These are phyloP conservation scores for Zapus hudsonius DNA, from an alignment of 2,113 vertebrate species.

Conservation along the genomic window DNA sequence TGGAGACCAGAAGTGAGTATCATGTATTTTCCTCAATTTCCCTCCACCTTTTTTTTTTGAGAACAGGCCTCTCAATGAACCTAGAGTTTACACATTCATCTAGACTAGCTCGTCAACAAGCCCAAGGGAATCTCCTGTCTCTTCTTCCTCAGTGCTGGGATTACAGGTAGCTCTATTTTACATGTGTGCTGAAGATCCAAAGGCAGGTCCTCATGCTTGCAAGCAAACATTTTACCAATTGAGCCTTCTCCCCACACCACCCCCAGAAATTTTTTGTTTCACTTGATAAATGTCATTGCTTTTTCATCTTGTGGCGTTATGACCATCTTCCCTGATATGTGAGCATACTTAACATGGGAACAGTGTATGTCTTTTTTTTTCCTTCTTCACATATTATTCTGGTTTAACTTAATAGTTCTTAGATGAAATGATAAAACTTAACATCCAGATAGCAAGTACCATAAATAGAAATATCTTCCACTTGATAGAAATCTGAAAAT, in stretches of 20 bases:
- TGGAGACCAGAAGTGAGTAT: neutral
- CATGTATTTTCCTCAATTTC: too few species aligned
- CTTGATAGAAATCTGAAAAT: slow-evolving; percentile 19
- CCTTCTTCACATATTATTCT: neutral
- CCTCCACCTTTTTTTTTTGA: too few species aligned
- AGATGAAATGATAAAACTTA: slow-evolving; percentile 39
- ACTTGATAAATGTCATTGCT: neutral
- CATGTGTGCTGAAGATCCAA: neutral
- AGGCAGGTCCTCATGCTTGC: neutral
- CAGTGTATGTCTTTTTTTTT: neutral
- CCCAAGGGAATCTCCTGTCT: too few species aligned
- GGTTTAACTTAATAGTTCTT: slow-evolving; percentile 14
- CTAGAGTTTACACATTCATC: too few species aligned
- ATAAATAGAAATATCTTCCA: neutral
- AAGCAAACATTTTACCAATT: neutral
- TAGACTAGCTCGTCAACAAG: too few species aligned
- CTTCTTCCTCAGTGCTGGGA: too few species aligned
- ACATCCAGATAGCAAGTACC: neutral
- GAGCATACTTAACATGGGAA: neutral
- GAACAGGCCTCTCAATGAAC: too few species aligned
- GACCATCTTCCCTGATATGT: slow-evolving; percentile 10
- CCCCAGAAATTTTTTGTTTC: neutral
- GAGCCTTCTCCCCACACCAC: neutral
- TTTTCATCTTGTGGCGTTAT: neutral
- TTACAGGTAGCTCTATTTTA: too few species aligned